Evolutionary conservation across 2,113 vertebrate species (phyloP), one percentile per base, ranked within the genome.

Genomic region (Vireo altiloquus): DNA sequence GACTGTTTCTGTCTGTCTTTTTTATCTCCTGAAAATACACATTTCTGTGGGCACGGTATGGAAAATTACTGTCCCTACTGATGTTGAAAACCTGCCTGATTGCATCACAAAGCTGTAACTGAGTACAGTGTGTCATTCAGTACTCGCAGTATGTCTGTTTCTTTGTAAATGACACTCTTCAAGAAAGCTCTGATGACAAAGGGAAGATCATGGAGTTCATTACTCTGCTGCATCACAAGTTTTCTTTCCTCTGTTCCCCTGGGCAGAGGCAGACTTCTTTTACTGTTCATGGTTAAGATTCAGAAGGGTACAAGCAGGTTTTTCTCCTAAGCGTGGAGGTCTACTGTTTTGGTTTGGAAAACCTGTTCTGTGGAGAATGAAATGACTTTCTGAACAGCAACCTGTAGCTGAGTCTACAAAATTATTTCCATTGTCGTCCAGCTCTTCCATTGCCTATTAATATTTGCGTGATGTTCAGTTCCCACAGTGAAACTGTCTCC

Each of bases 41-140:
- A 21, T 82, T 88, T 97, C 64, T 81, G 57, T 69, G 81, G 57
- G 8, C 30, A 69, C 27, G 46, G 46, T 40, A 82, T 89, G 81
- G 69, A 75, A 94, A 96, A 94, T 95, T 79, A 90, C 72, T 87
- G 87, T 78, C 49, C 80, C 39, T 69, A n/a, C 35, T 94, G 93
- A 93, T 91, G 68, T 92, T 94, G 94, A 76, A 95, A 95, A 84
- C 39, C 40, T 78, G 70, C 46, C 59, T 96, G 82, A 96, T 63
- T 89, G 74, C 64, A 89, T 96, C 80, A 94, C 83, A 86, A 82
- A 70, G 47, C 37, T 2, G 7, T 90, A 92, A 91, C 49, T 75
- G 70, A 96, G 74, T 49, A 74, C 56, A 92, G 24, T 20, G 28
- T 49, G 72, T 81, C 46, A 5, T 75, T 94, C 4, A 24, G 42